phyloP scores from a whole-genome alignment of 2,113 vertebrate species.

The Fukomys damarensis region DNA sequence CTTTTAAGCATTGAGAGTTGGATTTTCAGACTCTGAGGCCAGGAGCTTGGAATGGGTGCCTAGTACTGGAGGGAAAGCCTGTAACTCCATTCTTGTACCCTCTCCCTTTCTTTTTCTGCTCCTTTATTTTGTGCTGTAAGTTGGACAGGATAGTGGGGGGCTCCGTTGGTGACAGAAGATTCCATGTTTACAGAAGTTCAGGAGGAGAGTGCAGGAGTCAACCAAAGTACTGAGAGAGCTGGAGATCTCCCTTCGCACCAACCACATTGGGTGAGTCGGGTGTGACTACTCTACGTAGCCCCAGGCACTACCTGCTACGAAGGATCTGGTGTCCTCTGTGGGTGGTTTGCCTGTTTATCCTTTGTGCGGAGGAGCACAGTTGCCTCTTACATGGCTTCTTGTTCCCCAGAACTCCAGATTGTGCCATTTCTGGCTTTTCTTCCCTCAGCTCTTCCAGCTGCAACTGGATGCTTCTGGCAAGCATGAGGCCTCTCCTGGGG shows the following conservation, averaged over 20 bases:
- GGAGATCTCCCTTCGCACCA: slow-evolving; percentile 97
- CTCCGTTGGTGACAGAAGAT: slow-evolving; percentile 66
- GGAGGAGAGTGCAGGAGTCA: slow-evolving; percentile 95
- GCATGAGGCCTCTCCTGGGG: slow-evolving; percentile 64
- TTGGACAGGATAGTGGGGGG: neutral
- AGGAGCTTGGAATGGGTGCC: neutral
- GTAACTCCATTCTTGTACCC: neutral
- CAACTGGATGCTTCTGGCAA: slow-evolving; percentile 60
- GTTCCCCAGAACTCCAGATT: slow-evolving; percentile 36
- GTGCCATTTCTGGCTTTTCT: slow-evolving; percentile 33
- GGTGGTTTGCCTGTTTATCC: neutral
- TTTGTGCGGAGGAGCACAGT: neutral
- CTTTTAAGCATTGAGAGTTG: neutral
- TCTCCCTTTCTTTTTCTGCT: neutral
- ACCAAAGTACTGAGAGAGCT: slow-evolving; percentile 97
- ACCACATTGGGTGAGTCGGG: slow-evolving; percentile 95
- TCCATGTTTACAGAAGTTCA: slow-evolving; percentile 92
- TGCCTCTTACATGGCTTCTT: slow-evolving; percentile 23
- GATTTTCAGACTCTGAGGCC: neutral
- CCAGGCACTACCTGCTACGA: neutral
- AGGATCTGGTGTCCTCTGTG: neutral
- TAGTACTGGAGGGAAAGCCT: neutral
- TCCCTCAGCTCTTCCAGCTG: slow-evolving; percentile 55
- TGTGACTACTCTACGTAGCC: neutral
- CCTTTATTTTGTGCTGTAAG: neutral